Evolutionary conservation across 2,797 vertebrate species (phyloP).

Genomic region (Macroramphosus scolopax): DNA sequence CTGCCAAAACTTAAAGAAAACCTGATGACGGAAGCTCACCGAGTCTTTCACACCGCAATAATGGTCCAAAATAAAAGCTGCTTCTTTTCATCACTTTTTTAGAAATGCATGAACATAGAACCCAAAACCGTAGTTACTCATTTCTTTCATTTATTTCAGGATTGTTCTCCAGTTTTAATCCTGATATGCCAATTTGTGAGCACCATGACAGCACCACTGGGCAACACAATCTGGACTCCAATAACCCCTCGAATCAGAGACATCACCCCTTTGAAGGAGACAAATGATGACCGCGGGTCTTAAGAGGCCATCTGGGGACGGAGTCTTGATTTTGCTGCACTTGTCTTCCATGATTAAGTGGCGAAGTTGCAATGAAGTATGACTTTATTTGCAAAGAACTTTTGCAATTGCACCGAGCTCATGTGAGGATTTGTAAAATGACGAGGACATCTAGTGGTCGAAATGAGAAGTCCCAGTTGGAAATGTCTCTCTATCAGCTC

Average conservation of each 20-base stretch:
- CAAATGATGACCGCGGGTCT: neutral
- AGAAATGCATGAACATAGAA: too few relatives aligned
- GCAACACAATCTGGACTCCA: neutral
- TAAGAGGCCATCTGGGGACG: neutral
- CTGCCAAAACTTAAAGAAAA: constrained; percentile 21
- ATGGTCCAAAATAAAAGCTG: neutral
- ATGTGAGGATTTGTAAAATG: constrained; percentile 43
- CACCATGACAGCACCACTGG: neutral
- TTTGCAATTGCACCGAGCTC: neutral
- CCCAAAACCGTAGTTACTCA: too few relatives aligned
- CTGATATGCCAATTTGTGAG: too few relatives aligned
- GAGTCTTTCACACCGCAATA: constrained; percentile 1
- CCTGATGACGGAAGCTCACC: constrained; percentile 23
- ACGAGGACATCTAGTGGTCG: constrained; percentile 76
- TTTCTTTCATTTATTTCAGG: too few relatives aligned
- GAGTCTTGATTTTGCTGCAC: neutral
- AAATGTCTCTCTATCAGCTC: neutral
- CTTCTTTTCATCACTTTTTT: too few relatives aligned
- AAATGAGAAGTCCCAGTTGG: constrained; percentile 14
- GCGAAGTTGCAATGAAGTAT: neutral
- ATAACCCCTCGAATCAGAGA: neutral
- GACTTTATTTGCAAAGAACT: too few relatives aligned
- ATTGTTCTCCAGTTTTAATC: too few relatives aligned
- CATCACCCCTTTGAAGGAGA: neutral
- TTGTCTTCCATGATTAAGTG: neutral